These are phyloP conservation scores for Petrocephalus zakoni DNA, from an alignment of 2,113 vertebrate genomes.

Conservation along the genomic window DNA sequence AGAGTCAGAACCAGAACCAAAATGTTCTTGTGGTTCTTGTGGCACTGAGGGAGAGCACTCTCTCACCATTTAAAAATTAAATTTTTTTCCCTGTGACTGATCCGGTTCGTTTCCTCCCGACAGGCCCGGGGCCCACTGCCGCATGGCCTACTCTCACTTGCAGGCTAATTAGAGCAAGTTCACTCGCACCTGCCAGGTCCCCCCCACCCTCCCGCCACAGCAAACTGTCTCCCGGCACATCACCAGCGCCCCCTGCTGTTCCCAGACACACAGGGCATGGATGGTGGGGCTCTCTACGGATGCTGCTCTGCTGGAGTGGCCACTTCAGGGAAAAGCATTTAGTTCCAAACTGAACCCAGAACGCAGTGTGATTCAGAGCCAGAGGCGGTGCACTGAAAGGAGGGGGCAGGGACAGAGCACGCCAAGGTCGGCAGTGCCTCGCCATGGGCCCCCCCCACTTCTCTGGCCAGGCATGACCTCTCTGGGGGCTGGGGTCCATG, in stretches of 20 bases:
- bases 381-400: not conserved
- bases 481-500: slow-evolving; percentile 56
- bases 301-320: no score
- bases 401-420: not conserved
- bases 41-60: not conserved
- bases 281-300: no score
- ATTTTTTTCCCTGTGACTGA: not conserved
- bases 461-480: slow-evolving; percentile 56
- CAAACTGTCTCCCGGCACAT: not conserved
- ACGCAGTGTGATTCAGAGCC: not conserved
- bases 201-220: not conserved
- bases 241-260: not conserved
- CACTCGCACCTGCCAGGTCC: not conserved
- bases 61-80: not conserved
- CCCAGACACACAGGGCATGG: not conserved
- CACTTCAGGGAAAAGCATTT: not conserved
- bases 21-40: not conserved
- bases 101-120: not conserved
- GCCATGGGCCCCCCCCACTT: not conserved
- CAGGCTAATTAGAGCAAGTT: slow-evolving; percentile 5
- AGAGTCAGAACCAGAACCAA: not conserved
- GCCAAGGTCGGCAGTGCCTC: not conserved
- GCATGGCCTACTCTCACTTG: not conserved
- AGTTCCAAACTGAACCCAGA: not conserved
- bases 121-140: not conserved